Percentiles rank a stretch among this genome's conserved stretches.
Conservation (phyloP, 2,113 vertebrate genomes). For the Chloroceryle aenea region DNA sequence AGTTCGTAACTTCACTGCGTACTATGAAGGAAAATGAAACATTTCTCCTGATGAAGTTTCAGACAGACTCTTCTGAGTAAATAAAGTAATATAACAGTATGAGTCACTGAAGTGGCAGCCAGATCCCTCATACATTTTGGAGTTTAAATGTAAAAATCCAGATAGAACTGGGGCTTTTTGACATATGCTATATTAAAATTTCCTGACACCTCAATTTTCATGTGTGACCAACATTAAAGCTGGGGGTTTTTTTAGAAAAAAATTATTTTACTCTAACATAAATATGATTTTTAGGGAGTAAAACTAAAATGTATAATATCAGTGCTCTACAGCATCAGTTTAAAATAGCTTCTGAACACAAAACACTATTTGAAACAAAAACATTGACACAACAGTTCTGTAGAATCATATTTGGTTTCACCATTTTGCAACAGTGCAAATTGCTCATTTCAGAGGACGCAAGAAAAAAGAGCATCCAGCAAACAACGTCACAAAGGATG, state of each 20-base stretch:
- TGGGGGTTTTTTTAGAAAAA: not conserved
- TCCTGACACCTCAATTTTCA: not conserved
- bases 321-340: not conserved
- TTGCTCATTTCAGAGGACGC: constrained; percentile 66
- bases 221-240: not conserved
- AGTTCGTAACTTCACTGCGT: not conserved
- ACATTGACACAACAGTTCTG: constrained; percentile 35
- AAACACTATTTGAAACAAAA: constrained; percentile 44
- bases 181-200: not conserved
- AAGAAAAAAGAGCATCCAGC: constrained; percentile 79
- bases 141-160: not conserved
- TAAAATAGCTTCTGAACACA: not conserved
- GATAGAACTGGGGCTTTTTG: not conserved
- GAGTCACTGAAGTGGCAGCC: not conserved
- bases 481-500: constrained; percentile 88
- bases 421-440: constrained; percentile 78
- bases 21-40: not conserved
- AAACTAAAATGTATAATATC: not conserved
- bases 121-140: not conserved
- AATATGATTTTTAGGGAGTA: not conserved
- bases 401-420: constrained; percentile 60
- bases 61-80: not conserved
- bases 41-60: not conserved
- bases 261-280: not conserved
- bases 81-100: not conserved